Evolutionary conservation across 1,140 invertebrate genomes (phyloP), one percentile per base, ranked within the genome.

Genomic region (Adelges cooleyi): DNA sequence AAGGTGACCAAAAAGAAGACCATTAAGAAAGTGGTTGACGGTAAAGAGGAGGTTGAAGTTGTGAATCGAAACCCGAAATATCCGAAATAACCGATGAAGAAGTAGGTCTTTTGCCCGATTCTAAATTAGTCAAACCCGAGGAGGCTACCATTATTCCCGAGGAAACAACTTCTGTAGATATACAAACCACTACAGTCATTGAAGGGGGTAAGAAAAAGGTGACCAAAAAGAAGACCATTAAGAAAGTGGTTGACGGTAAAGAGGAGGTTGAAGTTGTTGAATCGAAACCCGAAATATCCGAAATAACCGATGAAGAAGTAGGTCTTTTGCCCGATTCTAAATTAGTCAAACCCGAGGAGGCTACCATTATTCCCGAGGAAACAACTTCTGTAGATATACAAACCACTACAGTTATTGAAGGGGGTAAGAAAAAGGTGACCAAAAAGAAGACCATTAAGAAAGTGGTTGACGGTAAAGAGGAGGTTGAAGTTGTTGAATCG

Each of bases 161-260:
- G 38, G 74, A 76, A 66, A 73, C 76, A 9, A 72, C 72, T 5
- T 70, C 78, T 1, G 74, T 76, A 10, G 74, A 80, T 67, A 73
- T 75, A n/a, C 71, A 44, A 52, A 53, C 48, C 2, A 59, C 27
- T 25, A 29, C 22, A 27, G 65, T 59, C 29, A 65, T 68, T 13
- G 67, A 66, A 17, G 67, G 67, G 65, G 68, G 62, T 22, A 51
- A 23, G 15, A 67, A 51, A 69, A 73, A 66, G 68, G 70, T 8
- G 68, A 67, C 69, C n/a, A 72, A 73, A 44, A 73, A 40, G 68
- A 73, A 69, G 68, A 68, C 50, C 69, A 72, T 20, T 3, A 65
- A 65, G 23, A 50, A 10, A 27, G 44, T 46, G 8, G 46, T 25
- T 42, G 52, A 67, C 50, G 52, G n/a, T 23, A 49, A 67, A 56